Base-by-base conservation (phyloP, 2,797 vertebrate genomes). In the Moxostoma hubbsi region DNA sequence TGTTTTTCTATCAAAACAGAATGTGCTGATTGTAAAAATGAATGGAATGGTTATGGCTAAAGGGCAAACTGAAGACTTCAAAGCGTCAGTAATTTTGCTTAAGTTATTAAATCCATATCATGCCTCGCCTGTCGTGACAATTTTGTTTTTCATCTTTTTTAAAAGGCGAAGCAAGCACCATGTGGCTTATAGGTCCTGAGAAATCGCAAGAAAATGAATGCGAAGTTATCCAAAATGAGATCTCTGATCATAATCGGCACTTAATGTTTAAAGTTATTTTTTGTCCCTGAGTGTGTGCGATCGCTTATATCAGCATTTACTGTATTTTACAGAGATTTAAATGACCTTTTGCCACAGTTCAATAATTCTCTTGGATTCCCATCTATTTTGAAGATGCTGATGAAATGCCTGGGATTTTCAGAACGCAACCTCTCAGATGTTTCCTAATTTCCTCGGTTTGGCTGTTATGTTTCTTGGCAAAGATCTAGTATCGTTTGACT, bases 11-110 rank as follows among this genome's bases (percentile, higher is more conserved):
- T 43, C 12, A 76, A 58, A 85, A 72, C 86, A 80, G 66, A 59
- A 58, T 81, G 84, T 88, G 86, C 87, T 78, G 84, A 36, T 86
- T 89, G 87, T 82, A 16, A 67, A 67, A 76, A 68, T 68, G 54
- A 68, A 43, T 16, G 75, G 64, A 77, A 68, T 77, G 64, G 57
- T 61, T 50, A 12, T 77, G 13, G 75, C 75, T 43, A 49, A 68
- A 77, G 75, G 75, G 75, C 75, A 68, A 68, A 68, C 46, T 1
- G 9, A 76, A 77, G 55, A 77, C 75, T 68, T 77, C 75, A 77
- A 77, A 77, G 75, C 75, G 8, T 68, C 51, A 65, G 15, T 51
- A 50, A 59, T 68, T 68, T 43, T 68, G 45, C 54, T 51, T 1
- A 67, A 51, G 45, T 77, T 59, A 61, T 77, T 77, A 77, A 68